Evolutionary conservation across 2,888 invertebrate genomes (phyloP).

Genomic region (Gandaritis pyraliata): DNA sequence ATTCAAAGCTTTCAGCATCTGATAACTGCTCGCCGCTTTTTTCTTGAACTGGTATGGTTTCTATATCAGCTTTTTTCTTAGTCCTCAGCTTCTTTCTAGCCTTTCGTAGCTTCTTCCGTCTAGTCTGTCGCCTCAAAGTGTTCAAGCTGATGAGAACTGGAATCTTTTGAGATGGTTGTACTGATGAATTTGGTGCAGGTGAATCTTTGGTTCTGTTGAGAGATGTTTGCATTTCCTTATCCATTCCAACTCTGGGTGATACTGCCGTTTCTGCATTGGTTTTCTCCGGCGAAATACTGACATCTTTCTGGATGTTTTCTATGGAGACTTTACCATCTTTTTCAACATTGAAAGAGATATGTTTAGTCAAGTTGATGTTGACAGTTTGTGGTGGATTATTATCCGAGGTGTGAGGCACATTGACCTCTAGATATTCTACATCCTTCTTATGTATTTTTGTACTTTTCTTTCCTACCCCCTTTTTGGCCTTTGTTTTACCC

Average conservation of each 20-base stretch:
- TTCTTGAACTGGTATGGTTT: conserved; percentile 53
- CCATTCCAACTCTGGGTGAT: conserved; percentile 50
- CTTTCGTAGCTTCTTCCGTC: conserved; percentile 57
- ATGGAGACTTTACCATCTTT: conserved; percentile 67
- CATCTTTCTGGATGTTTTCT: conserved; percentile 60
- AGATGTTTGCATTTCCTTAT: conserved; percentile 75
- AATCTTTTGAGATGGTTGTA: conserved; percentile 50
- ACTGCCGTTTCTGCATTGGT: conserved; percentile 47
- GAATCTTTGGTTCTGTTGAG: conserved; percentile 51
- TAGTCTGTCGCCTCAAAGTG: conserved; percentile 61
- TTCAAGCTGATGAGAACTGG: conserved; percentile 71
- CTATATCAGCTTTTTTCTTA: conserved; percentile 53
- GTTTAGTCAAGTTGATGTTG: conserved; percentile 76
- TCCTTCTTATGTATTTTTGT: conserved; percentile 73
- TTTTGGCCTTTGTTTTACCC: conserved; percentile 60
- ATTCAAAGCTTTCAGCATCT: conserved; percentile 88
- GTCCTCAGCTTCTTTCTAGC: conserved; percentile 53
- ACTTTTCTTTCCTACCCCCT: conserved; percentile 60
- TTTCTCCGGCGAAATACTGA: conserved; percentile 64
- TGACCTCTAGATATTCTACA: conserved; percentile 69
- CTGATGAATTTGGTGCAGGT: conserved; percentile 38
- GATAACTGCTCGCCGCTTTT: conserved; percentile 73
- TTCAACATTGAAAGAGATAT: conserved; percentile 78
- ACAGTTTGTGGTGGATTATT: conserved; percentile 59
- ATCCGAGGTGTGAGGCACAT: conserved; percentile 60